These are phyloP conservation scores for Tinea semifulvella DNA, from an alignment of 2,888 invertebrate genomes.

Conservation along the genomic window DNA sequence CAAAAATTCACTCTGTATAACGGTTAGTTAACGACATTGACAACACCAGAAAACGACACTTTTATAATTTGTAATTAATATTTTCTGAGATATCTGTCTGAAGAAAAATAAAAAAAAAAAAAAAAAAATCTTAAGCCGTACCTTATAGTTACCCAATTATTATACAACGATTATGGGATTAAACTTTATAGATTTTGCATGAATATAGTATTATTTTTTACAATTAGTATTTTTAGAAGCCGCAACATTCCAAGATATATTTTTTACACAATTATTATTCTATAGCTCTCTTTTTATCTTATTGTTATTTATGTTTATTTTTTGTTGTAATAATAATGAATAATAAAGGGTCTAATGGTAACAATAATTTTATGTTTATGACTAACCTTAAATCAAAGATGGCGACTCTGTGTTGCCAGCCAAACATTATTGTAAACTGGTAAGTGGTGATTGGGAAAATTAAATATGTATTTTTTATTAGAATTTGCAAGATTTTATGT, in stretches of 20 bases:
- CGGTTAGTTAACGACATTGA: no score
- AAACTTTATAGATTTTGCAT: no score
- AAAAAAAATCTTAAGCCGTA: no score
- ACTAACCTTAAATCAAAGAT: constrained; percentile 3
- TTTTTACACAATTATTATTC: no score
- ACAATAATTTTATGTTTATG: not conserved
- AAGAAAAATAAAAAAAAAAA: no score
- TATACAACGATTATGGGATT: no score
- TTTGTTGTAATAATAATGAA: not conserved
- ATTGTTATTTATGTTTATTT: not conserved
- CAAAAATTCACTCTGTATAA: no score
- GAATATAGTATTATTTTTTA: not conserved
- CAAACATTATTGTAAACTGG: not conserved
- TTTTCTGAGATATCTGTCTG: no score
- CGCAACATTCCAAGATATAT: not conserved
- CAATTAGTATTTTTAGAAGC: not conserved
- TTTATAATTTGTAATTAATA: no score
- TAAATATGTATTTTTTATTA: not conserved
- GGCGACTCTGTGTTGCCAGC: constrained; percentile 3
- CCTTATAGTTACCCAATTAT: no score
- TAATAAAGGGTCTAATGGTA: constrained; percentile 7
- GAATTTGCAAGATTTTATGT: not conserved
- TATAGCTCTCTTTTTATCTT: not conserved
- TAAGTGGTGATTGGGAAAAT: not conserved
- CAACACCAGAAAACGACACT: no score